Conservation (phyloP, 1,140 invertebrate species). For the Ceratitis capitata region DNA sequence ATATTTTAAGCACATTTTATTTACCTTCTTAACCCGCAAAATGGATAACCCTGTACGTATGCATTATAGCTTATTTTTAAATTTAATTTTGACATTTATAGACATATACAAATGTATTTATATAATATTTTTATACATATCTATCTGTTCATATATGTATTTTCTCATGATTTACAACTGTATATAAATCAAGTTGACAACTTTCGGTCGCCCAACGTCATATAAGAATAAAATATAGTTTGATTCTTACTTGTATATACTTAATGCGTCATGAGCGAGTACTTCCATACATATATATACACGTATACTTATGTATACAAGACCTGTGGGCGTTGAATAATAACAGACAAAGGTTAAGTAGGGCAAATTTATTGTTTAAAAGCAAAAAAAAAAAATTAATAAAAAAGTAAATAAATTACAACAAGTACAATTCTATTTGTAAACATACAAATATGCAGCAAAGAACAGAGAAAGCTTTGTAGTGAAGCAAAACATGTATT, state of each 20-base stretch:
- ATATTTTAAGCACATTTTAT: too few species aligned
- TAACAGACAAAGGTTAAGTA: not conserved
- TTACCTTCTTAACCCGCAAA: too few species aligned
- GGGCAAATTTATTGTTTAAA: slow-evolving; percentile 6
- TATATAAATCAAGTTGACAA: not conserved
- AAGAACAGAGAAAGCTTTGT: not conserved
- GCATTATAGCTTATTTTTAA: too few species aligned
- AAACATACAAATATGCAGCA: not conserved
- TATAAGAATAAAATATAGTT: not conserved
- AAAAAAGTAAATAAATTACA: not conserved
- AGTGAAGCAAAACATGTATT: too few species aligned
- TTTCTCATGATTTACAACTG: too few species aligned
- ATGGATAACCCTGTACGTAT: too few species aligned
- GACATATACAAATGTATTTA: too few species aligned
- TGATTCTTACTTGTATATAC: not conserved
- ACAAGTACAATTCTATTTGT: not conserved
- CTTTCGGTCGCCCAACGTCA: not conserved
- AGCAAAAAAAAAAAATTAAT: not conserved
- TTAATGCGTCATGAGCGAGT: not conserved
- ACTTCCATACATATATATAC: not conserved
- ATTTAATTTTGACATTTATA: too few species aligned
- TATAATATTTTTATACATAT: too few species aligned
- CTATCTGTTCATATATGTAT: too few species aligned
- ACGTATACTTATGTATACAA: not conserved
- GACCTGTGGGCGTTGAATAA: not conserved